phyloP scores from a whole-genome alignment of 2,797 vertebrate species.

The Malurus leucopterus region DNA sequence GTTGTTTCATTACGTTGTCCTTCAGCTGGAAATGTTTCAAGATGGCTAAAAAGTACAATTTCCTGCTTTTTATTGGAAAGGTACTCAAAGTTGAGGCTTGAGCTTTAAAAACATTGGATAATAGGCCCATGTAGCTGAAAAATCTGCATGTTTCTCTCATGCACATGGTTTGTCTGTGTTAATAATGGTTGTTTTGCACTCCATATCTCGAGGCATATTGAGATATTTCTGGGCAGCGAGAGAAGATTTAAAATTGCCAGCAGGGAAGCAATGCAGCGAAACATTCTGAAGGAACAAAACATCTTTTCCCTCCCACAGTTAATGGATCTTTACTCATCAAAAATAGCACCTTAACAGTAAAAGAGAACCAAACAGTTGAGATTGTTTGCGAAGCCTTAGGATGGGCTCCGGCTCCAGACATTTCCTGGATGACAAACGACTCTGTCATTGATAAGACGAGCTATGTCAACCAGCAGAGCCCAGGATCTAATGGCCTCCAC shows the following conservation, averaged over 20 bases:
- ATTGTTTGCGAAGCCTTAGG: conserved; percentile 79
- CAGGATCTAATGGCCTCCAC: conserved; percentile 59
- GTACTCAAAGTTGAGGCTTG: neutral
- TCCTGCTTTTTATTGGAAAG: neutral
- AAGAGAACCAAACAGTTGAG: conserved; percentile 64
- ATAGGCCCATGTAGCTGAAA: neutral
- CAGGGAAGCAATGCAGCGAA: neutral
- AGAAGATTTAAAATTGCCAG: neutral
- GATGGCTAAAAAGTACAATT: neutral
- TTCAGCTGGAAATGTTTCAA: neutral
- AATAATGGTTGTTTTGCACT: neutral
- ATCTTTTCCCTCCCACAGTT: conserved; percentile 74
- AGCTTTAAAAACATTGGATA: neutral
- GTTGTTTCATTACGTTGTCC: neutral
- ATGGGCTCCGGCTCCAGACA: conserved; percentile 79
- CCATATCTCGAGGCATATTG: neutral
- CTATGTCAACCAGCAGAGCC: conserved; percentile 67
- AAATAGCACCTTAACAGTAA: conserved; percentile 62
- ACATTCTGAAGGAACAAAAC: conserved; percentile 46
- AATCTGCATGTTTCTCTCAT: neutral
- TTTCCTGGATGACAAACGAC: conserved; percentile 77
- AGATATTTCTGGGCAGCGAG: neutral
- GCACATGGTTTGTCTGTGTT: neutral
- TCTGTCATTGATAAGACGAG: conserved; percentile 58
- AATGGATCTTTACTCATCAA: conserved; percentile 75